Base-by-base conservation (phyloP, 1,140 invertebrate genomes). In the Calliphora vicina region DNA sequence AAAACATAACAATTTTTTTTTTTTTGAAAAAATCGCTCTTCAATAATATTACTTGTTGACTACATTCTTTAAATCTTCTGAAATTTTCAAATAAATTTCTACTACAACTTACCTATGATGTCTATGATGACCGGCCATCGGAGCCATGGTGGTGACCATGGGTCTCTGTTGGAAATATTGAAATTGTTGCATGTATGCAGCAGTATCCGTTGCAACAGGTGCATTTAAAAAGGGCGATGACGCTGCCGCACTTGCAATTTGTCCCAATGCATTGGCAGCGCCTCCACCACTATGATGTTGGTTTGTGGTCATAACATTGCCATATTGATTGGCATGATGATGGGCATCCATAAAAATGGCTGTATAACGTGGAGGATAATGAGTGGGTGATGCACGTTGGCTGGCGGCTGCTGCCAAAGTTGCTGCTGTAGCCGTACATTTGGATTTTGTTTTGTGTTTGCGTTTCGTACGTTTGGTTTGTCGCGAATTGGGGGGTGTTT, bases 141-240 rank as follows among this genome's bases (percentile, higher is more conserved):
- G 85, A 20, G 83, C 81, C 81, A 85, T 45, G 12, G 50, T 83
- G n/a, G 43, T 80, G 67, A 86, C 82, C 78, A 86, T 83, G 9
- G 86, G 84, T 26, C 84, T 85, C 76, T 87, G 86, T 50, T 87
- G 88, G 84, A 86, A 89, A 82, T 82, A 87, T 84, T 87, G 87
- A 81, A 86, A 87, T 67, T 87, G 88, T 83, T 89, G 78, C 82
- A 83, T 35, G 25, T 81, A 83, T 2, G 67, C 78, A 6, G 76
- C 80, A 8, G 81, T 57, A 20, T 57, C 81, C 4, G 61, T 43
- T 35, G 61, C 71, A 61, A 83, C 29, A 20, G 84, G 67, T 35
- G 84, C 83, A 71, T 84, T 84, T 17, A 87, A 35, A 35, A 86
- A 86, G 29, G 85, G 85, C 57, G 85, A 84, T n/a, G 85, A 42